A percentile compares a stretch with the other conserved stretches of the same genome.
Evolutionary conservation across 2,113 vertebrate genomes (phyloP).

Genomic region (Hemicordylus capensis): DNA sequence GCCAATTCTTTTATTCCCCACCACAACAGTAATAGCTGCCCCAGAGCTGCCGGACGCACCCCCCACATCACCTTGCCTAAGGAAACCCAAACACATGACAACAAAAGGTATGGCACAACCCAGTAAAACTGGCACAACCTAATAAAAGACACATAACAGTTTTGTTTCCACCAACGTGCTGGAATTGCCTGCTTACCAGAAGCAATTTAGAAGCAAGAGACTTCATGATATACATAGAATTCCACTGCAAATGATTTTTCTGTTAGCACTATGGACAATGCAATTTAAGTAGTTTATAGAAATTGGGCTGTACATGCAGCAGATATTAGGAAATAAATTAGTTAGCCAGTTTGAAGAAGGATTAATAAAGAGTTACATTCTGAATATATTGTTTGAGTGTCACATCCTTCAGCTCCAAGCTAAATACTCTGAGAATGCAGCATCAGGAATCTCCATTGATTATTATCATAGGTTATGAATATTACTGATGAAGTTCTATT

Average conservation of each 20-base stretch:
- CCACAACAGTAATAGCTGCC: too few species aligned
- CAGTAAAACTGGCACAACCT: too few species aligned
- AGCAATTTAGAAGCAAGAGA: background rate
- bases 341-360: background rate
- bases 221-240: background rate
- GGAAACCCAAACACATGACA: too few species aligned
- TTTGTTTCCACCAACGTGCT: conserved; percentile 11
- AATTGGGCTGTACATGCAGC: background rate
- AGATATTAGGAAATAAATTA: background rate
- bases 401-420: background rate
- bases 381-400: background rate
- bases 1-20: too few species aligned
- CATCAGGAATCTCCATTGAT: background rate
- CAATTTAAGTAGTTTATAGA: background rate
- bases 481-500: background rate
- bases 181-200: conserved; percentile 6
- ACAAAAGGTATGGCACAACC: too few species aligned
- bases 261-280: too few species aligned
- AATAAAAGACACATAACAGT: too few species aligned
- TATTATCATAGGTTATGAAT: background rate
- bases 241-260: background rate
- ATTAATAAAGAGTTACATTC: conserved; percentile 2
- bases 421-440: background rate
- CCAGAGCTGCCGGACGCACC: too few species aligned
- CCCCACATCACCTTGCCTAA: too few species aligned